Percentiles rank a stretch among this genome's conserved stretches.
Conservation (phyloP, 2,888 invertebrate genomes). For the Drosophila sordidapex region DNA sequence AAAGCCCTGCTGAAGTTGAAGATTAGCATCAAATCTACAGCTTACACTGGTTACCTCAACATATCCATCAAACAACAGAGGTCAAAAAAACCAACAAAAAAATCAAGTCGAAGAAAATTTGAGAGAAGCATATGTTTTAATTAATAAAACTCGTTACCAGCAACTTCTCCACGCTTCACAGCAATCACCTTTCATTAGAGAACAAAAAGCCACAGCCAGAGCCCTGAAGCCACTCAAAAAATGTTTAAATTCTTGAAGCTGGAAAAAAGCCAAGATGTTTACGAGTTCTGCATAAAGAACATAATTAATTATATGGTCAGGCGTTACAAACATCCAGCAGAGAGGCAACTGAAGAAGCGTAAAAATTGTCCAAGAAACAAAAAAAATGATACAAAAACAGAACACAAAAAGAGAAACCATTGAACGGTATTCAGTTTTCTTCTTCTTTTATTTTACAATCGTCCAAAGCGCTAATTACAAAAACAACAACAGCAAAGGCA, state of each 20-base stretch:
- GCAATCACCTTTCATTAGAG: slow-evolving; percentile 53
- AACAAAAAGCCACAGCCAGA: slow-evolving; percentile 18
- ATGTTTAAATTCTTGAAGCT: slow-evolving; percentile 18
- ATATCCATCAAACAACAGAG: slow-evolving; percentile 13
- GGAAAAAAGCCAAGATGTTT: slow-evolving; percentile 19
- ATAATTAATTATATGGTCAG: slow-evolving; percentile 69
- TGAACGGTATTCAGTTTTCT: slow-evolving; percentile 46
- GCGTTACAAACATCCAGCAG: slow-evolving; percentile 52
- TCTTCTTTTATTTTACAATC: slow-evolving; percentile 5
- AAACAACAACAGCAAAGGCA: slow-evolving; percentile 51
- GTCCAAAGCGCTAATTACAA: slow-evolving; percentile 63
- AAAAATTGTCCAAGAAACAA: slow-evolving; percentile 28
- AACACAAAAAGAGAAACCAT: slow-evolving; percentile 38
- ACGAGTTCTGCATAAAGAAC: slow-evolving; percentile 35
- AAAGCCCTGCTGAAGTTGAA: slow-evolving; percentile 26
- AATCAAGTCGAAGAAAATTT: background rate
- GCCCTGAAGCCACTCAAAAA: slow-evolving; percentile 7
- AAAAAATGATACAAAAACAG: slow-evolving; percentile 13
- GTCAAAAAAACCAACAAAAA: slow-evolving; percentile 19
- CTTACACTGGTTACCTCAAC: slow-evolving; percentile 36
- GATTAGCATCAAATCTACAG: slow-evolving; percentile 46
- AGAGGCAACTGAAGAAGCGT: slow-evolving; percentile 60
- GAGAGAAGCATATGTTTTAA: slow-evolving; percentile 51
- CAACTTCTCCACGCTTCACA: slow-evolving; percentile 48
- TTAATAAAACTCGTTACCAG: slow-evolving; percentile 68